Base-by-base conservation (phyloP, 2,797 vertebrate species). In the Poecilia velifera region DNA sequence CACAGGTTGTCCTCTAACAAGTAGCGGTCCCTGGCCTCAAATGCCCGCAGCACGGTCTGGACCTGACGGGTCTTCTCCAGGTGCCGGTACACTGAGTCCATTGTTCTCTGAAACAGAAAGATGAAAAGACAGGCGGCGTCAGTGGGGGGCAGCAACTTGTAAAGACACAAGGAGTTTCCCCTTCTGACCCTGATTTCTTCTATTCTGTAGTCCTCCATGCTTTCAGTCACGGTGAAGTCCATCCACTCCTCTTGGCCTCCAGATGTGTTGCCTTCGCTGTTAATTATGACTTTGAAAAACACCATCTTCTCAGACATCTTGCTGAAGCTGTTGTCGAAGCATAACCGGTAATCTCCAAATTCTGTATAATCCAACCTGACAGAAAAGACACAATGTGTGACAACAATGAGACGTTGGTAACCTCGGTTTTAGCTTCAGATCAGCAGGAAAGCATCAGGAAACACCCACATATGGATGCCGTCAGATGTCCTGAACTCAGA, bases 271-370 rank as follows among this genome's bases (percentile, higher is more conserved):
- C 89, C 93, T 41, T 90, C 84, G 36, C 86, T 86, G 0, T 94
- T 95, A 43, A 96, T 86, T 82, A 96, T 89, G 72, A 98, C 94
- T 83, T 95, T 94, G 20, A 98, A 97, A 90, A 97, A 97, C 51
- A 98, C 96, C 84, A 97, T 92, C 92, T 98, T 98, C 91, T 96
- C 95, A 0, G 96, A 97, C 68, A 97, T 87, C 66, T 94, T 96
- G 89, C 97, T 98, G 93, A 97, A 98, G 86, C 95, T 97, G 94
- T 98, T 98, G 92, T 98, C 97, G 9, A 98, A 98, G 89, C 97
- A 98, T 53, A 98, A 89, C 76, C 92, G 93, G 91, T 98, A 98
- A 90, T 98, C 97, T 2, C 97, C 97, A 0, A 93, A 91, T 62
- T 97, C 96, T 0, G 96, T 96, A 55, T 94, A 86, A 66, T 97